Conservation (phyloP, 1,140 invertebrate species). For the Drosophila sechellia region DNA sequence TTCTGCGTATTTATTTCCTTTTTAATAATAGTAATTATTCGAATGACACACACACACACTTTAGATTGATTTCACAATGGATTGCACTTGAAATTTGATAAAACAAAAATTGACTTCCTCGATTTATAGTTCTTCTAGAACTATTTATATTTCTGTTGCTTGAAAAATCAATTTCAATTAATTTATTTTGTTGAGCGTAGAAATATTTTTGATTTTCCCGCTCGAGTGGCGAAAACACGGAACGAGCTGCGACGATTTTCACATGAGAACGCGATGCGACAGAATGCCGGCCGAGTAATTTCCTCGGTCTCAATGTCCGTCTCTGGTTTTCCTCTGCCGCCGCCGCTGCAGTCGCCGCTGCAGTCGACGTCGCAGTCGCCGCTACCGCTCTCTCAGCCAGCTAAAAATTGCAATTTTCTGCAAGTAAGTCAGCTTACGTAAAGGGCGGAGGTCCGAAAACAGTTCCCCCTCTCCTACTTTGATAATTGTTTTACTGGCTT, state of each 20-base stretch:
- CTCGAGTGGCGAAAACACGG: slow-evolving; percentile 29
- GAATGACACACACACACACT: slow-evolving; percentile 23
- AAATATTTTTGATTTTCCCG: slow-evolving; percentile 39
- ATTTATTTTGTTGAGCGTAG: slow-evolving; percentile 10
- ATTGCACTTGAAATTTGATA: slow-evolving; percentile 42
- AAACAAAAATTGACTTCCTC: slow-evolving; percentile 9
- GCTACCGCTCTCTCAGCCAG: slow-evolving; percentile 12
- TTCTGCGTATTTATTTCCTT: slow-evolving; percentile 8
- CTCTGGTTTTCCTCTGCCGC: slow-evolving; percentile 44
- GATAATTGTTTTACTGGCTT: slow-evolving; percentile 34
- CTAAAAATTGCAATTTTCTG: slow-evolving; percentile 67
- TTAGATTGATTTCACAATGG: slow-evolving; percentile 50
- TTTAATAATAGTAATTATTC: slow-evolving; percentile 14
- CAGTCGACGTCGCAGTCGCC: slow-evolving; percentile 4
- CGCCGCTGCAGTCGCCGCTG: slow-evolving; percentile 28
- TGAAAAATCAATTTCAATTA: slow-evolving; percentile 22
- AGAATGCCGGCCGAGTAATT: slow-evolving; percentile 74
- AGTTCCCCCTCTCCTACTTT: slow-evolving; percentile 12
- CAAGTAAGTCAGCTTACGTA: slow-evolving; percentile 64
- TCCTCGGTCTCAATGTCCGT: slow-evolving; percentile 51
- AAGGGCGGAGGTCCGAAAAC: slow-evolving; percentile 39
- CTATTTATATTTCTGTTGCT: slow-evolving; percentile 13
- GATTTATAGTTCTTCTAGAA: slow-evolving; percentile 33
- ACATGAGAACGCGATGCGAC: slow-evolving; percentile 78
- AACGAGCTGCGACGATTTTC: slow-evolving; percentile 65